Evolutionary conservation across 1,140 invertebrate genomes (phyloP).

Genomic region (Apis dorsata): DNA sequence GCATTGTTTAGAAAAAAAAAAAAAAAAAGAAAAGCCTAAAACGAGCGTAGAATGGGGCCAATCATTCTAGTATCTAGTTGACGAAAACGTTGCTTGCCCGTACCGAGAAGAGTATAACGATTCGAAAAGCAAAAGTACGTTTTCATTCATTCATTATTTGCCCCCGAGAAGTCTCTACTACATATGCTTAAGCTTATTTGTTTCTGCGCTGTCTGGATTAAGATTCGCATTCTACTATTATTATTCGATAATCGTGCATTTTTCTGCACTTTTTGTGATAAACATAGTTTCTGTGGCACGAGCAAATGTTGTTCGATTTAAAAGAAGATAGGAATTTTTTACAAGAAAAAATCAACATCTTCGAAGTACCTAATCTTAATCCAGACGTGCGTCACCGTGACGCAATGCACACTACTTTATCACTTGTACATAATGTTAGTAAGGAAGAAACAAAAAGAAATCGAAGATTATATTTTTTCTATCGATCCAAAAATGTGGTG

Average conservation of each 20-base stretch:
- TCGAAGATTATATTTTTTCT: slow-evolving; percentile 80
- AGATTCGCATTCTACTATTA: slow-evolving; percentile 42
- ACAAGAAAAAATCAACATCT: slow-evolving; percentile 6
- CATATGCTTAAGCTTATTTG: slow-evolving; percentile 66
- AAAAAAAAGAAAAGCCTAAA: slow-evolving; percentile 57
- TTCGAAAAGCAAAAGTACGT: slow-evolving; percentile 54
- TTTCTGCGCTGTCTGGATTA: slow-evolving; percentile 63
- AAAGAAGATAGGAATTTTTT: not conserved
- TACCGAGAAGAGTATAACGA: slow-evolving; percentile 58
- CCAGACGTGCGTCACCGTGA: slow-evolving; percentile 65
- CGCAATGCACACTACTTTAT: slow-evolving; percentile 77
- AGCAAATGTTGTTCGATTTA: not conserved
- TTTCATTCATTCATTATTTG: slow-evolving; percentile 66
- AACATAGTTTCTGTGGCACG: slow-evolving; percentile 20
- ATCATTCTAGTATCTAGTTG: slow-evolving; percentile 60
- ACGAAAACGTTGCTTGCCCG: slow-evolving; percentile 64
- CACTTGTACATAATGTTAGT: slow-evolving; percentile 78
- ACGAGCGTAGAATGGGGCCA: slow-evolving; percentile 63
- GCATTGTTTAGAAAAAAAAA: slow-evolving; percentile 22
- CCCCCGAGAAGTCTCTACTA: slow-evolving; percentile 54
- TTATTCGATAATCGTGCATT: slow-evolving; percentile 14
- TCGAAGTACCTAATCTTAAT: slow-evolving; percentile 58
- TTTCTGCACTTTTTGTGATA: slow-evolving; percentile 44
- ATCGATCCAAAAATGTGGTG: slow-evolving; percentile 78
- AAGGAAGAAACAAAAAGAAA: slow-evolving; percentile 72